Base-by-base conservation (phyloP, 37 sponge, comb jelly and placozoan genomes). In the Tethya wilhelma region DNA sequence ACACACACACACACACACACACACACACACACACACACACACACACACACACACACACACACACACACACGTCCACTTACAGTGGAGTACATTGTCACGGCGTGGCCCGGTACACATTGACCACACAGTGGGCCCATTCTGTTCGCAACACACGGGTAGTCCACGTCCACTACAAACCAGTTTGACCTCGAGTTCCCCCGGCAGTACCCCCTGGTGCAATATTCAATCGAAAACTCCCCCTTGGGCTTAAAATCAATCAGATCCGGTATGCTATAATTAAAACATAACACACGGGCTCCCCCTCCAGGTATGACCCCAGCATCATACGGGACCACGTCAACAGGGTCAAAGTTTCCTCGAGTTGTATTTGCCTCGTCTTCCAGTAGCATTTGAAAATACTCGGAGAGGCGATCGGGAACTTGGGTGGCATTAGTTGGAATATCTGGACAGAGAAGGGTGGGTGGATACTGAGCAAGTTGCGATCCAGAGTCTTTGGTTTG, bases 91-190 rank as follows among this genome's bases (percentile, higher is more conserved):
- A 84, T 73, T 59, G 91, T 90, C 20, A 83, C 71, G 5, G 94
- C 91, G 78, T 56, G 79, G 4, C 91, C 94, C n/a, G 69, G 66
- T 57, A 71, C 86, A 63, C 94, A 94, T 59, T 87, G 80, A 0
- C 94, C 94, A 78, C 94, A 94, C 38, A 94, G 72, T 4, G 62
- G 38, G 17, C 94, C 94, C 71, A 84, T 45, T 34, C 94, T 78
- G 56, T 83, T 83, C 39, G 71, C 84, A 2, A 64, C 65, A 71
- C 94, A 94, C 9, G 90, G 93, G 38, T 43, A 84, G 29, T 67
- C 56, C 46, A 65, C 72, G 75, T 87, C 66, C 0, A 77, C 64
- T n/a, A 83, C 28, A 40, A 44, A 44, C 93, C 93, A 92, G 23
- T 28, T 44, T 5, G 67, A 32, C 28, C 37, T 33, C 0, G 70